Conservation (phyloP, 2,113 vertebrate genomes). For the Felis chaus region DNA sequence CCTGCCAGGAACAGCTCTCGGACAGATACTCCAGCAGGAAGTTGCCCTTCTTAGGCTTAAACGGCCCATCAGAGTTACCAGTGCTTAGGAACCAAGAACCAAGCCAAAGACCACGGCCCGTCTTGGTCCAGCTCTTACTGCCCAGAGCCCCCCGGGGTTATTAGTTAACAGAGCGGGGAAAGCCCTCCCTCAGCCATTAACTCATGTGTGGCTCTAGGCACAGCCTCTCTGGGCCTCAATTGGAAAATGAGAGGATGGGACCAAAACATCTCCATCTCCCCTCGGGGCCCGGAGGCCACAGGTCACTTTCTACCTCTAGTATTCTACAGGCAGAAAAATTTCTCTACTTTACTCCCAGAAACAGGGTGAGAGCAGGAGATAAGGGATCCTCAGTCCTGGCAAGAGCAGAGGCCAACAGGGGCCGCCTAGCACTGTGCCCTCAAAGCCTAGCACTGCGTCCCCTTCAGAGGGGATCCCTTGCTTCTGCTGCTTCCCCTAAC, state of each 20-base stretch:
- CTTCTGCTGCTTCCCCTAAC: neutral
- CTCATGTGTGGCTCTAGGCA: neutral
- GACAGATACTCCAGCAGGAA: neutral
- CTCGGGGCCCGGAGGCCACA: neutral
- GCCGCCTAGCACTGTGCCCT: neutral
- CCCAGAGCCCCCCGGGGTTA: neutral
- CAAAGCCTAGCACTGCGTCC: neutral
- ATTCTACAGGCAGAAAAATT: neutral
- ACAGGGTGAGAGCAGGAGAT: neutral
- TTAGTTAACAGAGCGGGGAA: neutral
- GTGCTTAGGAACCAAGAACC: neutral
- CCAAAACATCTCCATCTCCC: constrained; percentile 13
- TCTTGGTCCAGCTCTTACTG: neutral
- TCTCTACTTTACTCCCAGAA: neutral
- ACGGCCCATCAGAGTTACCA: neutral
- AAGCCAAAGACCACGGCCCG: neutral
- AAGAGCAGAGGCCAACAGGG: neutral
- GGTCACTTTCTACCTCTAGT: neutral
- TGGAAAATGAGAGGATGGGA: neutral
- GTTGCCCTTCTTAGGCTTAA: neutral
- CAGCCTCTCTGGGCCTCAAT: neutral
- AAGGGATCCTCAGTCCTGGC: neutral
- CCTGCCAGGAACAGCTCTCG: neutral
- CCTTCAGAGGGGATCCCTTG: neutral
- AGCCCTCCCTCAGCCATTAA: neutral